A percentile compares a stretch with the other conserved stretches of the same genome.
Conservation (phyloP, 2,797 vertebrate species). For the Strix occidentalis region DNA sequence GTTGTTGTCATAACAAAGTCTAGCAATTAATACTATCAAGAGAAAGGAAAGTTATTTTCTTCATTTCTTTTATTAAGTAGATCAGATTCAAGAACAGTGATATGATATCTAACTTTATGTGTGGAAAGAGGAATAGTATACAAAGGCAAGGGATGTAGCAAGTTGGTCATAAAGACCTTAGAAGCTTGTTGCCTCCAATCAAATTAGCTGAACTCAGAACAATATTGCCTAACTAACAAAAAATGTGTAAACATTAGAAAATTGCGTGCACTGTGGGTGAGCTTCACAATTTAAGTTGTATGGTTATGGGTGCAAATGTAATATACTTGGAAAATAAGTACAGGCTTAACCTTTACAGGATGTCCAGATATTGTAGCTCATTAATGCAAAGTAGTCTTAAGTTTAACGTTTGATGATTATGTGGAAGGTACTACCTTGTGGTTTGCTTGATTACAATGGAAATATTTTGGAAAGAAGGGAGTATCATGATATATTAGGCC, state of each 20-base stretch:
- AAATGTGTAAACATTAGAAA: not conserved
- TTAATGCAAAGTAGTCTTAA: not conserved
- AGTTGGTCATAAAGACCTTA: not conserved
- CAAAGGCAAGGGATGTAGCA: not conserved
- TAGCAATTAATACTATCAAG: not conserved
- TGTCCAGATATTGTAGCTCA: not conserved
- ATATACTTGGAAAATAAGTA: not conserved
- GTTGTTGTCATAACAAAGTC: not conserved
- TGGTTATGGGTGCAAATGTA: not conserved
- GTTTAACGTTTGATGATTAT: not conserved
- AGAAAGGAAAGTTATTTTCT: not conserved
- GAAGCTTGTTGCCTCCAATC: not conserved
- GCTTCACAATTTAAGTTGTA: fast-evolving
- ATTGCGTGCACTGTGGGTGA: not conserved
- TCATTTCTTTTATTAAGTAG: not conserved
- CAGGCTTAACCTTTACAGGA: not conserved
- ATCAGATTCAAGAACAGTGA: not conserved
- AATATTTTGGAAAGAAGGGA: not conserved
- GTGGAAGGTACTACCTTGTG: not conserved
- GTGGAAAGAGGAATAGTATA: not conserved
- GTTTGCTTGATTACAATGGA: not conserved
- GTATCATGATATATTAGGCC: not conserved
- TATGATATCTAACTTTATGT: not conserved
- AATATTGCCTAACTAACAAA: not conserved
- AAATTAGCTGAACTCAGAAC: not conserved